phyloP scores from a whole-genome alignment of 2,113 vertebrate genomes.

The Smithornis capensis region DNA sequence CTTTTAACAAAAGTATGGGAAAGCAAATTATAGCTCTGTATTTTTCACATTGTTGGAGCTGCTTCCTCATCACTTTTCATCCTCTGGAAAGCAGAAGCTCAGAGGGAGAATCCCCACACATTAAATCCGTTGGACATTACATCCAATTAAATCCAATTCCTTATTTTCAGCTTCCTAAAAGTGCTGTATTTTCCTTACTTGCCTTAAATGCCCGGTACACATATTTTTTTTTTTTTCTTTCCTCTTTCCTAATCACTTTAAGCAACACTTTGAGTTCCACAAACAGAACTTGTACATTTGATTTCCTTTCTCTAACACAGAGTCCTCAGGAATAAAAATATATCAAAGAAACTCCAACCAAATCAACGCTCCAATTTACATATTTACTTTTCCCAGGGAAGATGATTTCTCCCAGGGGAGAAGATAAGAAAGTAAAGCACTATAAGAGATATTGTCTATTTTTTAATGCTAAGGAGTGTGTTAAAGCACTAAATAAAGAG shows the following conservation, averaged over 20 bases:
- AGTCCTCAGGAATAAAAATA: neutral
- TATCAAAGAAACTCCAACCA: neutral
- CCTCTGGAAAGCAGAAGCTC: neutral
- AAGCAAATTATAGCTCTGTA: too few relatives aligned
- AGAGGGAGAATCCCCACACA: neutral
- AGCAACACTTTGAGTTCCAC: neutral
- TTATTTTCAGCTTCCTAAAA: neutral
- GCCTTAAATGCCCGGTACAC: neutral
- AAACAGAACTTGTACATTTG: accelerated
- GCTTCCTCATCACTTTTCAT: neutral
- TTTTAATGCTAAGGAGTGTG: neutral
- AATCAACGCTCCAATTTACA: neutral
- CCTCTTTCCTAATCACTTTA: neutral
- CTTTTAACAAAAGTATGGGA: too few relatives aligned
- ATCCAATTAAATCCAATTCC: neutral
- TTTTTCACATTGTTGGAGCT: too few relatives aligned
- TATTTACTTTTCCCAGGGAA: neutral
- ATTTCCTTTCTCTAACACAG: neutral
- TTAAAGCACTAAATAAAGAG: neutral
- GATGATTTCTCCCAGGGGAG: neutral
- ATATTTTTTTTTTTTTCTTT: neutral
- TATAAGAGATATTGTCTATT: neutral
- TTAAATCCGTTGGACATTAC: too few relatives aligned
- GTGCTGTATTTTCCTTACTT: neutral
- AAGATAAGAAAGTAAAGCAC: neutral